Conservation (phyloP, 2,113 vertebrate genomes). For the Irena cyanogastra region DNA sequence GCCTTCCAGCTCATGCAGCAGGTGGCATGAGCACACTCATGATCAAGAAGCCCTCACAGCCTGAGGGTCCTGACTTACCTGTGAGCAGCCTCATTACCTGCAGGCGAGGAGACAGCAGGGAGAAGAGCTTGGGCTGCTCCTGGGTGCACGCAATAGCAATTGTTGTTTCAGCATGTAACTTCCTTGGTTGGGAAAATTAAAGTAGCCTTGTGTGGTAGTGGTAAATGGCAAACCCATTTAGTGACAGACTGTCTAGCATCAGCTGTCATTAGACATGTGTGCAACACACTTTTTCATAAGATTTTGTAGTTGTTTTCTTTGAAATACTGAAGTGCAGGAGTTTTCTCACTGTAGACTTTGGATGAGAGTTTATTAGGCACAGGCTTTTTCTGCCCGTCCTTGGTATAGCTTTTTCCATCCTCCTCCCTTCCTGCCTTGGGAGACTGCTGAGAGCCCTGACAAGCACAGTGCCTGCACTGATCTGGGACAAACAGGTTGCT, state of each 20-base stretch:
- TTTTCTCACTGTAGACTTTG: not conserved
- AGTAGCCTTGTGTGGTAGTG: not conserved
- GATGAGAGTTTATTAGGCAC: not conserved
- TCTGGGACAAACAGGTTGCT: not conserved
- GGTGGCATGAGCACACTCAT: not conserved
- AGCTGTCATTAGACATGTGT: not conserved
- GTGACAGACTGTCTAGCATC: not conserved
- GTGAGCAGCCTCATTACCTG: not conserved
- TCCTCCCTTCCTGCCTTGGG: not conserved
- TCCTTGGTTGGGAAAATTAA: not conserved
- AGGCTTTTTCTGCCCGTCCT: not conserved
- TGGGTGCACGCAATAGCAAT: rapidly evolving
- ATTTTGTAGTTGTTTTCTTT: not conserved
- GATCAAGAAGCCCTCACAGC: not conserved
- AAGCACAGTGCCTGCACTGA: not conserved
- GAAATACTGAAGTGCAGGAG: not conserved
- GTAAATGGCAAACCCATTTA: not conserved
- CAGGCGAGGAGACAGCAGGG: not conserved
- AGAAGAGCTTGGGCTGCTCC: not conserved
- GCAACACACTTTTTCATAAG: not conserved
- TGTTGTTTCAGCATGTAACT: not conserved
- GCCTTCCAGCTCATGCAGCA: not conserved
- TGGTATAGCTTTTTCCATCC: not conserved
- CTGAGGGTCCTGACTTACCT: not conserved
- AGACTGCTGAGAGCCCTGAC: not conserved